phyloP scores from a whole-genome alignment of 1,140 invertebrate species.

The Belonocnema kinseyi region DNA sequence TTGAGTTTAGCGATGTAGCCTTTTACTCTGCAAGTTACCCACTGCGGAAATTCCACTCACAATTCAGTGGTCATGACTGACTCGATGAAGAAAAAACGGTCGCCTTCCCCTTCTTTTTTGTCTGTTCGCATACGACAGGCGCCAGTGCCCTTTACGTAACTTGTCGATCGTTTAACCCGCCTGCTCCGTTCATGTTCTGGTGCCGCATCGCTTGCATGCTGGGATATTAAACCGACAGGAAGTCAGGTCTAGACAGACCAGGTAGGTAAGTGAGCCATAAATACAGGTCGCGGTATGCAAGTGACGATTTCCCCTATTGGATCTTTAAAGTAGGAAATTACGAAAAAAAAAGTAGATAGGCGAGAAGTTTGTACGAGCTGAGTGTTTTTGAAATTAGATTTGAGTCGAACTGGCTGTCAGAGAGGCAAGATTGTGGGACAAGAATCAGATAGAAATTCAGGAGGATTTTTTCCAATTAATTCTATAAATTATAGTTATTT shows the following conservation, averaged over 20 bases:
- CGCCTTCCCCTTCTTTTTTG: background rate
- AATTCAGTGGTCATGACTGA: background rate
- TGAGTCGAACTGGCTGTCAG: no score
- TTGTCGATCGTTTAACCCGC: constrained; percentile 56
- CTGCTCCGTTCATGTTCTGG: constrained; percentile 36
- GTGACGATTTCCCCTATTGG: no score
- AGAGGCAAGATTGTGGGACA: no score
- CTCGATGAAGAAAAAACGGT: background rate
- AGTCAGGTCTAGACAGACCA: background rate
- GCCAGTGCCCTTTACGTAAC: constrained; percentile 65
- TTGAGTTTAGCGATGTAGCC: background rate
- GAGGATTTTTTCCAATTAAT: no score
- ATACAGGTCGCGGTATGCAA: no score
- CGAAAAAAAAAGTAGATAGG: no score
- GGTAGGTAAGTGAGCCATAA: background rate
- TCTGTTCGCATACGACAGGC: constrained; percentile 47
- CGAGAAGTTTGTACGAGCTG: no score
- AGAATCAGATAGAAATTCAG: no score
- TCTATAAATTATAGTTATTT: no score
- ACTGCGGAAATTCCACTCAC: background rate
- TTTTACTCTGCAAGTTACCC: background rate
- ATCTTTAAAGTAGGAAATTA: no score
- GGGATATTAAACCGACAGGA: background rate
- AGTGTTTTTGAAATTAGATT: no score
- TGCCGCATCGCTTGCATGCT: background rate